phyloP scores from a whole-genome alignment of 2,113 vertebrate species.

The Phaethon lepturus region DNA sequence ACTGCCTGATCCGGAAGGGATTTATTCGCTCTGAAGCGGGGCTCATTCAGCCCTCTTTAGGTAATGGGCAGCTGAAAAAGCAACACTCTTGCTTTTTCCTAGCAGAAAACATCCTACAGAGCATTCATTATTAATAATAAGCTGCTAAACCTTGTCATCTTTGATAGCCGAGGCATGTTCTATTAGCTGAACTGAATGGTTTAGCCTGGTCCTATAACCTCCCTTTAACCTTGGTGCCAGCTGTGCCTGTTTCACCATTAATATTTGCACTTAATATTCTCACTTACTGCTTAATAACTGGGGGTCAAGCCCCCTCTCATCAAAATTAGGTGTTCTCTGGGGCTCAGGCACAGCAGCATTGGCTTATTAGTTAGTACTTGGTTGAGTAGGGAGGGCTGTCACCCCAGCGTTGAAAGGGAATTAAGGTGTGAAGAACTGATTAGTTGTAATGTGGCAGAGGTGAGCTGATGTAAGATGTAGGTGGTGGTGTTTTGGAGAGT shows the following conservation, averaged over 20 bases:
- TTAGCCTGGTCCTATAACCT: background rate
- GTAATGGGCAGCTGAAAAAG: background rate
- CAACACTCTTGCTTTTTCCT: background rate
- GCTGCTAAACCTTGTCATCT: background rate
- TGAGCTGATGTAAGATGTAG: background rate
- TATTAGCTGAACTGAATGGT: background rate
- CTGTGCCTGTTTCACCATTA: background rate
- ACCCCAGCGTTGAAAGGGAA: accelerated
- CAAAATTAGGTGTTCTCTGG: background rate
- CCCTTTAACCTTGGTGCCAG: background rate
- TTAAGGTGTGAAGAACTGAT: background rate
- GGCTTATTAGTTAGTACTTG: background rate
- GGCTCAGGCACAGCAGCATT: background rate
- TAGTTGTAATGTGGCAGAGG: background rate
- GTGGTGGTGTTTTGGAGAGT: background rate
- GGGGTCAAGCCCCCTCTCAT: background rate
- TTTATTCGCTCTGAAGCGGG: background rate
- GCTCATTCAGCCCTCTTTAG: background rate
- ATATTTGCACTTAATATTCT: background rate
- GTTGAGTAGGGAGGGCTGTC: background rate
- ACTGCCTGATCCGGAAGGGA: background rate
- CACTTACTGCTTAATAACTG: background rate
- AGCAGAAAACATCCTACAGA: background rate
- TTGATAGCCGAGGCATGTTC: background rate
- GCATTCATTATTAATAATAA: background rate